Evolutionary conservation across 2,113 vertebrate species (phyloP).

Genomic region (Bubalus kerabau): DNA sequence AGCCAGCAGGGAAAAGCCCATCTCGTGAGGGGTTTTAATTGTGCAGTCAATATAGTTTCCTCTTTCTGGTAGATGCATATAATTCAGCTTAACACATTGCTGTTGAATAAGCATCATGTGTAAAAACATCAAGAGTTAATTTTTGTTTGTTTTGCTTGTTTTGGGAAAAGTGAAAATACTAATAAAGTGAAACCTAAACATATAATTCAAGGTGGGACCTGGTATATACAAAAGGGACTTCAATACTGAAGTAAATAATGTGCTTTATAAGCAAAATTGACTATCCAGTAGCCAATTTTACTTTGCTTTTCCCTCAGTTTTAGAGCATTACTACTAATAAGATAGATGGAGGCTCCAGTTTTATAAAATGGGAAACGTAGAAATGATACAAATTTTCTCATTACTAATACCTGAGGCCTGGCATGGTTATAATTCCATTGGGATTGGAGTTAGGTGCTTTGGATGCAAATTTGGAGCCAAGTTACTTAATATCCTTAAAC

Average conservation of each 20-base stretch:
- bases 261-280: background rate
- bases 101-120: background rate
- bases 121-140: background rate
- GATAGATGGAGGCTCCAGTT: background rate
- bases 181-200: background rate
- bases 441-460: background rate
- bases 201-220: background rate
- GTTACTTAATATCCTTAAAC: background rate
- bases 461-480: background rate
- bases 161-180: background rate
- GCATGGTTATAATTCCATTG: accelerated
- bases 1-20: background rate
- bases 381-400: background rate
- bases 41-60: background rate
- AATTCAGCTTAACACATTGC: background rate
- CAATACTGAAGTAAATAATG: background rate
- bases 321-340: background rate
- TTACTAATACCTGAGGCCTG: background rate
- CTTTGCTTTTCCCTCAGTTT: background rate
- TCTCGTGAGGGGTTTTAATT: background rate
- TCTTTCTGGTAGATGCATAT: background rate
- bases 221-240: background rate
- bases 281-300: background rate
- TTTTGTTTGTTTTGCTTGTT: background rate
- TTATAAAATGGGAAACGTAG: background rate